Conservation (phyloP, 2,113 vertebrate species). For the Chaenocephalus aceratus region DNA sequence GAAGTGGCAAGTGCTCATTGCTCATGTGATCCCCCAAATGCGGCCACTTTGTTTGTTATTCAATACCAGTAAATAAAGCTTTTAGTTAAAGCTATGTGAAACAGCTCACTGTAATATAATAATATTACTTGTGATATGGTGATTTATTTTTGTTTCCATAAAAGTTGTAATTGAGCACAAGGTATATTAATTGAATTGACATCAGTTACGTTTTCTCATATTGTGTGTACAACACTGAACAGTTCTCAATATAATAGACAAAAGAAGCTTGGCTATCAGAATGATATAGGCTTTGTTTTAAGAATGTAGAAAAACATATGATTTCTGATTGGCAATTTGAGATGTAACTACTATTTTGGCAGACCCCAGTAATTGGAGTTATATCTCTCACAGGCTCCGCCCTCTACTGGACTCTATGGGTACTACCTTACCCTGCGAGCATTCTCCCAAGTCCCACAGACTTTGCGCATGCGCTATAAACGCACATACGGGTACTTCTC, state of each 20-base stretch:
- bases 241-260: background rate
- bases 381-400: too few species aligned
- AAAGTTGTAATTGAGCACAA: background rate
- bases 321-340: background rate
- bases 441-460: too few species aligned
- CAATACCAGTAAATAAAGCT: background rate
- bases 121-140: too few species aligned
- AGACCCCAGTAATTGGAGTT: background rate
- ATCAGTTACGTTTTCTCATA: background rate
- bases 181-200: slow-evolving; percentile 25
- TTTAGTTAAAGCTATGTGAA: background rate
- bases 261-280: background rate
- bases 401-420: too few species aligned
- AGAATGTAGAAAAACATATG: background rate
- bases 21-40: background rate
- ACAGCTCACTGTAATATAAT: background rate
- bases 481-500: too few species aligned
- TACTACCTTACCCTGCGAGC: too few species aligned
- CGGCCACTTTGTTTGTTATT: too few species aligned
- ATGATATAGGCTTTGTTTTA: background rate
- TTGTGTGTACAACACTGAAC: background rate
- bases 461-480: too few species aligned
- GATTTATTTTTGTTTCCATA: too few species aligned
- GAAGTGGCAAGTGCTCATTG: background rate
- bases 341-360: background rate